Percentiles rank a stretch among this genome's conserved stretches.
Evolutionary conservation across 53 echinoderm and acorn worm species (phyloP).

Genomic region (Apostichopus leukothele): DNA sequence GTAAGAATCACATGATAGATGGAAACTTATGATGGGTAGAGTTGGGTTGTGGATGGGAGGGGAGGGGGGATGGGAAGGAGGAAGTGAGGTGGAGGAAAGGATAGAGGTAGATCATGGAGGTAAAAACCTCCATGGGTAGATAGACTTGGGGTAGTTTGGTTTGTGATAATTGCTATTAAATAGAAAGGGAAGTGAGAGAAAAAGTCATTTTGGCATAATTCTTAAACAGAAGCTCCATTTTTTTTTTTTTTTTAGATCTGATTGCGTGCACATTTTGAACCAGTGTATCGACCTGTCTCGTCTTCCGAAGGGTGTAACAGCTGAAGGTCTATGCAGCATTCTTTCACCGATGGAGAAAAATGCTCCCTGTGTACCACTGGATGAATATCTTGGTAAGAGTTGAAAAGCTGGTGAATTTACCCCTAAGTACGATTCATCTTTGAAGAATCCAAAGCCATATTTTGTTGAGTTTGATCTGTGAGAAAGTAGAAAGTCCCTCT

Average conservation of each 20-base stretch:
- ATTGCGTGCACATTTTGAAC: constrained; percentile 89
- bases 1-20: not conserved
- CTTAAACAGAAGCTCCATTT: not conserved
- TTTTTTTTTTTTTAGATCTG: constrained; percentile 62
- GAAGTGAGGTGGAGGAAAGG: too few relatives aligned
- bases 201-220: not conserved
- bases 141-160: too few relatives aligned
- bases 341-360: constrained; percentile 81
- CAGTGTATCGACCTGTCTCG: constrained; percentile 83
- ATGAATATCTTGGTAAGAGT: constrained; percentile 72
- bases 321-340: constrained; percentile 82
- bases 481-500: too few relatives aligned
- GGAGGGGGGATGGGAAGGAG: not conserved
- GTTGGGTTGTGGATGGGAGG: not conserved
- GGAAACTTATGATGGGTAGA: not conserved
- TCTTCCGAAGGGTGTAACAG: constrained; percentile 67
- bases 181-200: too few relatives aligned
- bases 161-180: too few relatives aligned
- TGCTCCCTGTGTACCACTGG: constrained; percentile 84
- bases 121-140: too few relatives aligned
- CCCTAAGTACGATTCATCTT: too few relatives aligned
- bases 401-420: not conserved
- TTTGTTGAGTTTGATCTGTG: too few relatives aligned
- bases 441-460: too few relatives aligned
- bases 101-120: too few relatives aligned